Conservation (phyloP, 2,888 invertebrate genomes). For the Scelioninae gen. 2 region DNA sequence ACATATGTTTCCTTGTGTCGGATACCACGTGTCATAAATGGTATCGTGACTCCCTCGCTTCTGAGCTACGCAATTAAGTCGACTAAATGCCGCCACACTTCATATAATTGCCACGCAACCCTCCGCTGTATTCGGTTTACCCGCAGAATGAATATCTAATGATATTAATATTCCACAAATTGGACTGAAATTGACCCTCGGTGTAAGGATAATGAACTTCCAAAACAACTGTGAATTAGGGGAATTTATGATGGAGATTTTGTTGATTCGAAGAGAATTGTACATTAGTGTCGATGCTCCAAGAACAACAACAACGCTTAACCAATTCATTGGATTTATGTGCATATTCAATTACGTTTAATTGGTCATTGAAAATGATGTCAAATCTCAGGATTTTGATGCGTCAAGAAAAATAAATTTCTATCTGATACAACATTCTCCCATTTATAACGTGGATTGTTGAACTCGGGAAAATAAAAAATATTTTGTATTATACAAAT, state of each 20-base stretch:
- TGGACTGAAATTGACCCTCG: slow-evolving; percentile 31
- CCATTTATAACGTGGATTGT: too few relatives aligned
- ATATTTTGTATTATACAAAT: too few relatives aligned
- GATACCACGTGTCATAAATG: slow-evolving; percentile 68
- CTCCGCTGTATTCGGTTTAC: slow-evolving; percentile 27
- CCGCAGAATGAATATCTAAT: slow-evolving; percentile 41
- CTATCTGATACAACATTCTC: too few relatives aligned
- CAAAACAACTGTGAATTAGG: slow-evolving; percentile 36
- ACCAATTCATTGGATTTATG: too few relatives aligned
- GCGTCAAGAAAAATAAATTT: too few relatives aligned
- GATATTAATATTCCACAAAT: slow-evolving; percentile 45
- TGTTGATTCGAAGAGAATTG: neutral
- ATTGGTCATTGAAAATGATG: too few relatives aligned
- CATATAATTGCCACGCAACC: slow-evolving; percentile 65
- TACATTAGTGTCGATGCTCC: too few relatives aligned
- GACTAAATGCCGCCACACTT: slow-evolving; percentile 72
- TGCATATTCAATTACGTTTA: too few relatives aligned
- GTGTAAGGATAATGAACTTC: slow-evolving; percentile 23
- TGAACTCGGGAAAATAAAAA: too few relatives aligned
- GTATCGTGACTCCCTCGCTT: slow-evolving; percentile 63
- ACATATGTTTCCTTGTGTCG: slow-evolving; percentile 66
- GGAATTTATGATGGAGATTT: slow-evolving; percentile 34
- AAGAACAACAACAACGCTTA: too few relatives aligned
- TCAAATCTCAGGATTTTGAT: too few relatives aligned
- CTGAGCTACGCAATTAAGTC: slow-evolving; percentile 66